Percentiles rank a stretch among this genome's conserved stretches.
phyloP scores from a whole-genome alignment of 2,888 invertebrate genomes.

The Cephus pygmeus region DNA sequence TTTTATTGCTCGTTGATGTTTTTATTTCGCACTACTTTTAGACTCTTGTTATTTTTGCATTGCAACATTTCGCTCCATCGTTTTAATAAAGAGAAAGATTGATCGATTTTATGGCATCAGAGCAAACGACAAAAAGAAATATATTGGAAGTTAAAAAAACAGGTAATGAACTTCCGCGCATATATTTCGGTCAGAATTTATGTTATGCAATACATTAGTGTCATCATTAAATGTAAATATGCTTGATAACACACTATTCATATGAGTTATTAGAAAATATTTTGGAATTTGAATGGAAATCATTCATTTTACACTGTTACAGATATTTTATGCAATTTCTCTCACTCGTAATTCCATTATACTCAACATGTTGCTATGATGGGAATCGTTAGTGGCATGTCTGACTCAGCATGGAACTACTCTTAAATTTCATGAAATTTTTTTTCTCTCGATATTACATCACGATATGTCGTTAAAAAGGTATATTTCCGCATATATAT shows the following conservation, averaged over 20 bases:
- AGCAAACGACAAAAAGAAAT: neutral
- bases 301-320: neutral
- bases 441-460: neutral
- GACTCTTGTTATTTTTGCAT: neutral
- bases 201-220: neutral
- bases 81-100: neutral
- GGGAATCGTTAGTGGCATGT: neutral
- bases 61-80: neutral
- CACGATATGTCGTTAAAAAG: neutral
- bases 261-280: no score
- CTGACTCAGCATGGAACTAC: neutral
- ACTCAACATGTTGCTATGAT: neutral
- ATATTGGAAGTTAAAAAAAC: neutral
- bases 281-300: neutral
- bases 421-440: neutral
- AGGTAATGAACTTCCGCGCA: neutral
- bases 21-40: neutral
- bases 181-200: neutral
- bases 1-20: accelerated
- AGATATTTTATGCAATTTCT: neutral
- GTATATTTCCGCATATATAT: neutral
- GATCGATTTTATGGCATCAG: neutral
- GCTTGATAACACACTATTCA: neutral
- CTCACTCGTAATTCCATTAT: neutral
- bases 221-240: neutral